phyloP scores from a whole-genome alignment of 1,140 invertebrate species.

The Cepaea nemoralis region DNA sequence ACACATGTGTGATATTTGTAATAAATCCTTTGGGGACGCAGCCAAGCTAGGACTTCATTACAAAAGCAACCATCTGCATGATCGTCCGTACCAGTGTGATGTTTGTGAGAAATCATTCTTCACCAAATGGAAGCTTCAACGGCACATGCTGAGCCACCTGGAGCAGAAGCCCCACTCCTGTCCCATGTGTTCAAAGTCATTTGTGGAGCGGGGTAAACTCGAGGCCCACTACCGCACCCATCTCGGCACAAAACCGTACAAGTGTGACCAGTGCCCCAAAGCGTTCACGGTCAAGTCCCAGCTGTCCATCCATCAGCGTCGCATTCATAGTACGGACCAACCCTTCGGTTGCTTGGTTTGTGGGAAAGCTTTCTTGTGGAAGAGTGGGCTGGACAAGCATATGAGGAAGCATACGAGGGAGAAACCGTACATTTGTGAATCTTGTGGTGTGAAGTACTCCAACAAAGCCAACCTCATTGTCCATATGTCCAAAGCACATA shows the following conservation, averaged over 20 bases:
- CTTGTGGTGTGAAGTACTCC: conserved; percentile 30
- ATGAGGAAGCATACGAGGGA: conserved; percentile 52
- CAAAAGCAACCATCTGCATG: conserved; percentile 23
- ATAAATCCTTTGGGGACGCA: conserved; percentile 8
- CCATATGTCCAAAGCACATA: conserved; percentile 27
- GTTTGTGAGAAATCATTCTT: conserved; percentile 38
- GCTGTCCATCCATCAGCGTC: conserved; percentile 26
- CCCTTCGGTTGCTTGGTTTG: conserved; percentile 29
- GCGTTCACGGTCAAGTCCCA: conserved; percentile 31
- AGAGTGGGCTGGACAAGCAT: conserved; percentile 44
- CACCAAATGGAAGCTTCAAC: conserved; percentile 22
- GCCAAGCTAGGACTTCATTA: conserved; percentile 29
- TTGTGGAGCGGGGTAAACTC: conserved; percentile 1
- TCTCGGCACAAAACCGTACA: conserved; percentile 29
- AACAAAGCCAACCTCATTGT: conserved; percentile 31
- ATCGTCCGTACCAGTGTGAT: conserved; percentile 37
- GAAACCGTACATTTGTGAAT: conserved; percentile 39
- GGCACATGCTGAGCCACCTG: conserved; percentile 35
- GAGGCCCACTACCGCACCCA: conserved; percentile 34
- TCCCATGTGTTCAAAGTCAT: conserved; percentile 22
- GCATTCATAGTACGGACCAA: conserved; percentile 32
- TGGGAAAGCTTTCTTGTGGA: conserved; percentile 32
- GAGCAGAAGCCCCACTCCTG: conserved; percentile 38
- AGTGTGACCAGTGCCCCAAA: conserved; percentile 23
- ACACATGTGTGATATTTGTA: conserved; percentile 37